A percentile compares a stretch with the other conserved stretches of the same genome.
phyloP scores from a whole-genome alignment of 2,888 invertebrate species.

The Scaptomyza polygonia region DNA sequence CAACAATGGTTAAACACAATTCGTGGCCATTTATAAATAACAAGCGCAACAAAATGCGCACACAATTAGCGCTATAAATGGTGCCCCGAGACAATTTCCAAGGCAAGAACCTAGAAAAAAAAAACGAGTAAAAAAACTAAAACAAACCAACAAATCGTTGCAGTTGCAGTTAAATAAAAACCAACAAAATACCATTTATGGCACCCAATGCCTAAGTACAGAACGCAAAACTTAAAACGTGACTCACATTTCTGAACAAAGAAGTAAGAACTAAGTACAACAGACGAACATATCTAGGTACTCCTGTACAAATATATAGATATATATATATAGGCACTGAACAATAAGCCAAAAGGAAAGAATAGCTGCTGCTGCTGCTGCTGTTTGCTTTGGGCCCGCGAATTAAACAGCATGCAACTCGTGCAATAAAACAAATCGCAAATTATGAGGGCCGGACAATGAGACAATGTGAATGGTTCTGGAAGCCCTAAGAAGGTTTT shows the following conservation, averaged over 20 bases:
- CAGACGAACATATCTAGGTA: not conserved
- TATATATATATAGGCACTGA: constrained; percentile 16
- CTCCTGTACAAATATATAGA: not conserved
- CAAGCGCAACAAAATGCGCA: constrained; percentile 73
- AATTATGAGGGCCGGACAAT: constrained; percentile 68
- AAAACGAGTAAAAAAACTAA: not conserved
- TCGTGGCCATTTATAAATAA: constrained; percentile 69
- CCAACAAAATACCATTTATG: constrained; percentile 60
- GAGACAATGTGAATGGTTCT: constrained; percentile 22
- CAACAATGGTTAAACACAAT: constrained; percentile 11
- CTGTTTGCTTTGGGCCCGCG: constrained; percentile 23
- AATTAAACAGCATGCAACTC: constrained; percentile 69
- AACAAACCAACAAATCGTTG: not conserved
- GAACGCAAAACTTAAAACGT: constrained; percentile 72
- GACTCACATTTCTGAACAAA: constrained; percentile 70
- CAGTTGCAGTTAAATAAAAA: constrained; percentile 19
- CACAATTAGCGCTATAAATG: constrained; percentile 77
- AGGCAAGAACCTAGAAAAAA: constrained; percentile 7
- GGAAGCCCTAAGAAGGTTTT: constrained; percentile 2
- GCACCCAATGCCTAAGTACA: constrained; percentile 46
- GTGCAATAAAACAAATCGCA: constrained; percentile 71
- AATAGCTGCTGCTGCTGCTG: not conserved
- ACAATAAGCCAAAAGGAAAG: constrained; percentile 29
- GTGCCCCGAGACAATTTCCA: constrained; percentile 42
- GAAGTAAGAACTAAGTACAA: constrained; percentile 18